phyloP scores from a whole-genome alignment of 1,140 invertebrate genomes.

The Apis laboriosa region DNA sequence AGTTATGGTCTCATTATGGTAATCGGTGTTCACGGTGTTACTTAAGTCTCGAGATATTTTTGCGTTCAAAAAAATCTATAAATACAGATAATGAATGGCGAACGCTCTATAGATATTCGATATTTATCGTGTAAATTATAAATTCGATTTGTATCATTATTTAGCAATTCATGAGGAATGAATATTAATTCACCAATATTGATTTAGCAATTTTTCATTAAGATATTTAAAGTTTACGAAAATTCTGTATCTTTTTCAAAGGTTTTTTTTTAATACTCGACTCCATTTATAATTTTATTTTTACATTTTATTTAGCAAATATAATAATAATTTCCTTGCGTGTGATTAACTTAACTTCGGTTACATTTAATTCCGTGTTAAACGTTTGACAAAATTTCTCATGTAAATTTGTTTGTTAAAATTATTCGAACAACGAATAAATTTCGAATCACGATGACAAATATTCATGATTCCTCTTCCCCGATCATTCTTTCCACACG shows the following conservation, averaged over 20 bases:
- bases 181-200: slow-evolving; percentile 15
- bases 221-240: too few species aligned
- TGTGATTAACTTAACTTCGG: too few species aligned
- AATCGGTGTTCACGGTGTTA: not conserved
- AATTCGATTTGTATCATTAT: not conserved
- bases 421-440: too few species aligned
- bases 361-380: too few species aligned
- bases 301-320: too few species aligned
- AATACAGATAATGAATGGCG: not conserved
- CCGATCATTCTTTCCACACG: not conserved
- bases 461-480: not conserved
- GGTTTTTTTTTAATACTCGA: not conserved
- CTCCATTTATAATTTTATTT: too few species aligned
- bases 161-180: not conserved
- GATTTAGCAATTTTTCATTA: not conserved
- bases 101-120: not conserved
- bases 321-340: too few species aligned
- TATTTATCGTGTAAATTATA: slow-evolving; percentile 2
- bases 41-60: not conserved
- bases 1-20: not conserved
- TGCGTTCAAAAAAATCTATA: not conserved
- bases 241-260: not conserved
- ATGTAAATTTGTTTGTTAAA: not conserved
- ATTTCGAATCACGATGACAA: not conserved
- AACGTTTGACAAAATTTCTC: not conserved